Evolutionary conservation across 2,113 vertebrate species (phyloP), one percentile per base, ranked within the genome.

Genomic region (Grammomys surdaster): DNA sequence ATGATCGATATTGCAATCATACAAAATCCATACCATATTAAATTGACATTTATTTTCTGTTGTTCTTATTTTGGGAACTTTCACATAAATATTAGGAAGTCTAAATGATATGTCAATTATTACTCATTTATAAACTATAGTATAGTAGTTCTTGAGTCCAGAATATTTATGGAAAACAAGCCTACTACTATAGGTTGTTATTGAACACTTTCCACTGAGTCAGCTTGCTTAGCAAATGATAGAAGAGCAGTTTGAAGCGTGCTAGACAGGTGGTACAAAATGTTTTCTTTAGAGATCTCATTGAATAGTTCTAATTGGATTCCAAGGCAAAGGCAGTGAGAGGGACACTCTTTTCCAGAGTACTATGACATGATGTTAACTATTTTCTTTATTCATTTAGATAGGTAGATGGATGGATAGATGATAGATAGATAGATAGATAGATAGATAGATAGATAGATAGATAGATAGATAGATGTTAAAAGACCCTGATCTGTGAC

Each of bases 11-110:
- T 43, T 76, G 5, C 36, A 67, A 43, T 91, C 48, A 89, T 80
- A 73, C 26, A 94, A 95, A 93, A 91, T 5, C 46, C 85, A 54
- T 7, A 91, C 33, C 70, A 76, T 17, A 67, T 92, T 97, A 93
- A 91, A 70, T 11, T 73, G 31, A 26, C n/a, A 84, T 90, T 91
- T 75, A 60, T 14, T 24, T 80, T 75, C 54, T 33, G 36, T 60
- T 40, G 89, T 89, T 87, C 65, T 24, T 40, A 58, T 87, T 12
- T 63, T 63, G 13, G 1, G 7, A 89, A 84, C 20, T 87, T 94
- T 89, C 13, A 12, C 9, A 93, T 82, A 96, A 96, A 76, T 95
- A n/a, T 46, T 72, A 63, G 3, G 2, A 16, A 92, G 14, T 24
- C 75, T 81, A 51, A n/a, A 84, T 28, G 26, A 13, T 56, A 28